Conservation (phyloP, 1,140 invertebrate genomes). For the Musca domestica region DNA sequence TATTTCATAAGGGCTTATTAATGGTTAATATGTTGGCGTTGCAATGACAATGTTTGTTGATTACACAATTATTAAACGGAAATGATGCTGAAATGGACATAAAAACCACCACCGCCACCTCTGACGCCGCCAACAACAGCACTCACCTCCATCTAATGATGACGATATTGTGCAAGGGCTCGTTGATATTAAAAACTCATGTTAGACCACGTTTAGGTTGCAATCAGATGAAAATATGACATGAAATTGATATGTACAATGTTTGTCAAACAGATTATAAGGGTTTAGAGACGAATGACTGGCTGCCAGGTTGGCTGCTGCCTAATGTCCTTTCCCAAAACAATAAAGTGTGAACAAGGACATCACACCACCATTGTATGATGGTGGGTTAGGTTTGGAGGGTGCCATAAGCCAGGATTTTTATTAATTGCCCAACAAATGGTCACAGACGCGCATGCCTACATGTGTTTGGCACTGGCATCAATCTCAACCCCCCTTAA, state of each 20-base stretch:
- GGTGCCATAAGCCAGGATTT: not conserved
- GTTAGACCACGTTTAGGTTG: not conserved
- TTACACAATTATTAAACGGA: constrained; percentile 7
- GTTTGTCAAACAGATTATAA: constrained; percentile 22
- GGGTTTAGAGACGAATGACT: not conserved
- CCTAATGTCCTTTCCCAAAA: not conserved
- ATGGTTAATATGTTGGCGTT: constrained; percentile 2
- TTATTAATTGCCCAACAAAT: constrained; percentile 10
- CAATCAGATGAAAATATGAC: constrained; percentile 15
- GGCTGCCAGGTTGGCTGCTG: not conserved
- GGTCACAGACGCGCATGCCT: not conserved
- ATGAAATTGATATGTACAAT: constrained; percentile 13
- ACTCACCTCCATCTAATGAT: no score
- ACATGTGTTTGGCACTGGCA: not conserved
- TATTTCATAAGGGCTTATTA: constrained; percentile 15
- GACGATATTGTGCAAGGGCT: no score
- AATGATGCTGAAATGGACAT: not conserved
- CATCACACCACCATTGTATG: not conserved
- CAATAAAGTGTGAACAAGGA: constrained; percentile 14
- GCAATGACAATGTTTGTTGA: constrained; percentile 7
- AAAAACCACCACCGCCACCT: not conserved
- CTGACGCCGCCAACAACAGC: not conserved
- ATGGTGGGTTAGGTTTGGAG: not conserved
- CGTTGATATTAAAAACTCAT: constrained; percentile 5
- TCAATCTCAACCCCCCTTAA: not conserved